A percentile compares a stretch with the other conserved stretches of the same genome.
These are phyloP conservation scores for Drosophila kanekoi DNA, from an alignment of 2,888 invertebrate genomes.

Conservation along the genomic window DNA sequence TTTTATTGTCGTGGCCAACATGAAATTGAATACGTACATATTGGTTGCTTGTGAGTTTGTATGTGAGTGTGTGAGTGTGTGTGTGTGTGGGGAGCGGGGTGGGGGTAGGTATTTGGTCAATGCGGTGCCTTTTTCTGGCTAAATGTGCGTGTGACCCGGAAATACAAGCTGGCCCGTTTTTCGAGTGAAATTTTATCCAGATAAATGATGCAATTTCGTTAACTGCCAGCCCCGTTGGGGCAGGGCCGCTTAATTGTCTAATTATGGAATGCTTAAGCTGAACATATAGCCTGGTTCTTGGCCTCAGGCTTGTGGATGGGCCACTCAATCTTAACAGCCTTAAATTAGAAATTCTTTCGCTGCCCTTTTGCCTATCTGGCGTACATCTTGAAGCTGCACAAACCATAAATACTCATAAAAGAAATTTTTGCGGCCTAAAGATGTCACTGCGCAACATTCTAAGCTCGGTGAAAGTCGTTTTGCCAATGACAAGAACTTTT, in stretches of 20 bases:
- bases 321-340: conserved; percentile 14
- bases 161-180: conserved; percentile 39
- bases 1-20: conserved; percentile 55
- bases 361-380: conserved; percentile 39
- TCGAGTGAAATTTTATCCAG: conserved; percentile 62
- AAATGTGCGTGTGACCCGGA: conserved; percentile 67
- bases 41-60: background rate
- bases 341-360: conserved; percentile 48
- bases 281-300: conserved; percentile 28
- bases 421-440: conserved; percentile 54
- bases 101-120: conserved; percentile 19
- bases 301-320: conserved; percentile 14
- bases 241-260: conserved; percentile 55
- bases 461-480: conserved; percentile 75
- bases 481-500: conserved; percentile 75
- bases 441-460: conserved; percentile 66
- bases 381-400: conserved; percentile 37
- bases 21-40: conserved; percentile 55
- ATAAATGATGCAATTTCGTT: conserved; percentile 74
- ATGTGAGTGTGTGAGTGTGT: background rate
- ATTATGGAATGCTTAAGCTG: conserved; percentile 43
- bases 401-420: conserved; percentile 55
- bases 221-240: conserved; percentile 25
- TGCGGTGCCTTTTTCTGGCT: conserved; percentile 34
- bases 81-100: conserved; percentile 9